Base-by-base conservation (phyloP, 2,113 vertebrate species). In the Mesoclemmys tuberculata region DNA sequence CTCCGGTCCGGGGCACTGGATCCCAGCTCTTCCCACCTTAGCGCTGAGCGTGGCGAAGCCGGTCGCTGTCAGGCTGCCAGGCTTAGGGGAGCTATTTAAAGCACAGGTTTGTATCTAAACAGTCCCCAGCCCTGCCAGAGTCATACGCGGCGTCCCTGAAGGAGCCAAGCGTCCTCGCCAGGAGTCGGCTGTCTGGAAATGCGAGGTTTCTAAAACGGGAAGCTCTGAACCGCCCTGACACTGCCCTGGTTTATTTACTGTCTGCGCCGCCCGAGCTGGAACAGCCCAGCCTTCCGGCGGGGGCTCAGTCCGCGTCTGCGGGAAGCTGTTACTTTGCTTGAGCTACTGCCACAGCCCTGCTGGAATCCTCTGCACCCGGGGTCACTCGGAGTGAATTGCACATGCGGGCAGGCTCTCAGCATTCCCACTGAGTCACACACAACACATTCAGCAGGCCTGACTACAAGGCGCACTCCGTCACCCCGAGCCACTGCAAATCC, bases 101-200 rank as follows among this genome's bases (percentile, higher is more conserved):
- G 12, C 41, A 71, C 71, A 2, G 16, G 21, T 49, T 78, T 79
- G 56, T 27, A 21, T 51, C 74, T 79, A 61, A 29, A n/a, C 29
- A 46, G 64, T 54, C 46, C 16, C 2, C 0, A 4, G 35, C 68
- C 49, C 2, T 8, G 35, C 44, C 21, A 1, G 4, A 19, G 10
- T 44, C 0, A 77, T 16, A 27, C 10, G 0, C 41, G 41, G 26
- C 9, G 10, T 87, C 48, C 61, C 24, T 78, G 68, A 10, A 31
- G 0, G 0, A 87, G 49, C 22, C 24, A 11, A 18, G 5, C 0
- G 0, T 54, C 18, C 21, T 10, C n/a, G 55, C 29, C 38, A 78
- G 48, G 14, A 89, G 13, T 14, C 3, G 16, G 19, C 64, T 22
- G 5, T 48, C 48, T 82, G 68, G 52, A 38, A 10, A 1, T 4